Evolutionary conservation across 2,888 invertebrate species (phyloP), one percentile per base, ranked within the genome.

Genomic region (Parnassius mnemosyne): DNA sequence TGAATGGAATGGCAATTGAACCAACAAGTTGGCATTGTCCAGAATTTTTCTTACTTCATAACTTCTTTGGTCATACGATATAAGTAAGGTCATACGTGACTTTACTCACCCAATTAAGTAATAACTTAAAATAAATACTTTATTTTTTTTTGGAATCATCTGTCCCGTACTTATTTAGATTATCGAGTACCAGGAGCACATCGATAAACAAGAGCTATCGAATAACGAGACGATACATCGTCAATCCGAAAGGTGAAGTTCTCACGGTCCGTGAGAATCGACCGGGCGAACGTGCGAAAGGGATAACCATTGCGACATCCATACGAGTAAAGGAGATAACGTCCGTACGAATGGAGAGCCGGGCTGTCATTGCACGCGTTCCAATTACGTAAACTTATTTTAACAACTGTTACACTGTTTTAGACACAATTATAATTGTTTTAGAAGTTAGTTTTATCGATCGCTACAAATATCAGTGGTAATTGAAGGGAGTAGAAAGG

Each of bases 211-310:
- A 68, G 71, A 68, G 66, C 61, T 69, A 73, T 72, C 71, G 70
- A 68, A 70, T 72, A 74, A 74, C 76, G 75, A 73, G 75, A 75
- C 78, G 74, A 73, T 73, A 75, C 71, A 73, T 76, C 74, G 73
- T 69, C 69, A 66, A 68, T 71, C 62, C 61, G 71, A 80, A 80
- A 80, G 80, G 80, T 80, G 80, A 78, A 70, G 75, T 80, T 80
- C 80, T 75, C 80, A 80, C 80, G 80, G 72, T 71, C 69, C 78
- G 78, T 80, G 79, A 75, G 79, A 79, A 70, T 70, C 60, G 68
- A 61, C 66, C 65, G 68, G 64, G 65, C 47, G 69, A 63, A 9
- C 47, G 68, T 65, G 66, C 60, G 68, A 61, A 66, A 69, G 65
- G 66, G 61, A 58, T 25, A 16, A 1, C 2, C 5, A 65, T 13